Evolutionary conservation across 2,113 vertebrate species (phyloP), one percentile per base, ranked within the genome.

Genomic region (Nerophis lumbriciformis): DNA sequence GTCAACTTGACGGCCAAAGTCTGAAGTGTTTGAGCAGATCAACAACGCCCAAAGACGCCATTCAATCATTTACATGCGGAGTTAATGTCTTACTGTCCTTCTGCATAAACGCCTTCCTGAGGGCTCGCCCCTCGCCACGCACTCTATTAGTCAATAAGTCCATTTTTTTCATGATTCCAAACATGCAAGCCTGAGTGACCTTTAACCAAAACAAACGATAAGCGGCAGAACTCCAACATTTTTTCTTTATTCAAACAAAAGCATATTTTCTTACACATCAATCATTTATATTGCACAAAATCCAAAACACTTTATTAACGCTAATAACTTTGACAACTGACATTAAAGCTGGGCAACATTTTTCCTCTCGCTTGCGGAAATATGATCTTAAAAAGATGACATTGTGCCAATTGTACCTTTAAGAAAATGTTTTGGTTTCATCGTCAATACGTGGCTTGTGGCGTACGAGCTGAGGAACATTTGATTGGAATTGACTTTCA

Each of bases 1-100:
- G 10, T 45, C 3, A 11, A 61, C 47, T 38, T 61, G 14, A 16
- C 6, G 88, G 78, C 77, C 88, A 88, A 92, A 90, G 88, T 89
- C 88, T 91, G 81, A 71, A 59, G 51, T 38, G 52, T 59, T 71
- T 75, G 47, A 21, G 80, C 76, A 62, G 55, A 61, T 66, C 66
- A 50, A 79, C 36, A 59, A 28, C 2, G 21, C 58, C 74, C 71
- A 53, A 42, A 66, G 51, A 70, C 44, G 49, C 8, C 55, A 53
- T 63, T 74, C 68, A 88, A 85, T 85, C 82, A 88, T 85, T 90
- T 78, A 90, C 83, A 72, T 1, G 6, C 21, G n/a, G 8, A 49
- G 90, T 90, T 89, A 90, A 91, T 89, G 69, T 75, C 77, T 91
- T 77, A 90, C 88, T 51, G 66, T 62, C 36, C 76, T 42, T 19